These are phyloP conservation scores for Tympanuchus pallidicinctus DNA, from an alignment of 2,113 vertebrate species.

Conservation along the genomic window DNA sequence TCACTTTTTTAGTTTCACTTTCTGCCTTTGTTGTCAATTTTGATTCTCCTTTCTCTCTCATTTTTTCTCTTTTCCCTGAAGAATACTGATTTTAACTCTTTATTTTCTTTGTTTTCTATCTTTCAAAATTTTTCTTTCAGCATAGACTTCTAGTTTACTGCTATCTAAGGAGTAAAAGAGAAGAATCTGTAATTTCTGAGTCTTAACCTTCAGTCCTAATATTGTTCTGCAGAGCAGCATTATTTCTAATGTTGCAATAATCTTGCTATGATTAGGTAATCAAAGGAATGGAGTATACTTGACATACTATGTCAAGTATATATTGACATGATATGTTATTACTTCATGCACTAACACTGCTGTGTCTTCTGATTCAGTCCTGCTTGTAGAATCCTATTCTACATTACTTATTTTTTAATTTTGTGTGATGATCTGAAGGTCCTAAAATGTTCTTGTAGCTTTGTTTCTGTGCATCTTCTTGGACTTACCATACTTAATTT, in stretches of 20 bases:
- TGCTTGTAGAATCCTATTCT: not conserved
- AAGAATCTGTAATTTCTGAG: not conserved
- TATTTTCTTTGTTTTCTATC: not conserved
- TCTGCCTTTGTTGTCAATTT: not conserved
- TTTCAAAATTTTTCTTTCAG: not conserved
- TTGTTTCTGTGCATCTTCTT: not conserved
- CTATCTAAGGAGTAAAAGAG: not conserved
- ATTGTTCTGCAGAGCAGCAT: not conserved
- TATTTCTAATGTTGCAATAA: conserved; percentile 23
- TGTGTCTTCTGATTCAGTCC: not conserved
- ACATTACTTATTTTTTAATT: not conserved
- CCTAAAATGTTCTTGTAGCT: not conserved
- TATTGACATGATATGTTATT: not conserved
- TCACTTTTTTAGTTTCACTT: not conserved
- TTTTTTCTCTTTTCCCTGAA: not conserved
- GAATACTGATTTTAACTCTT: not conserved
- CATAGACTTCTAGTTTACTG: not conserved
- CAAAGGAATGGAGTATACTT: conserved; percentile 30
- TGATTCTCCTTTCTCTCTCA: not conserved
- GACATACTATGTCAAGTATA: not conserved
- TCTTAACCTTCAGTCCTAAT: conserved; percentile 27
- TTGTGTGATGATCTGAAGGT: not conserved
- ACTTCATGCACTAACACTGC: not conserved
- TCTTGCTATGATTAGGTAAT: conserved; percentile 42
- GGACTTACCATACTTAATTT: not conserved